Evolutionary conservation across 2,113 vertebrate species (phyloP), one percentile per base, ranked within the genome.

Genomic region (Acanthisitta chloris): DNA sequence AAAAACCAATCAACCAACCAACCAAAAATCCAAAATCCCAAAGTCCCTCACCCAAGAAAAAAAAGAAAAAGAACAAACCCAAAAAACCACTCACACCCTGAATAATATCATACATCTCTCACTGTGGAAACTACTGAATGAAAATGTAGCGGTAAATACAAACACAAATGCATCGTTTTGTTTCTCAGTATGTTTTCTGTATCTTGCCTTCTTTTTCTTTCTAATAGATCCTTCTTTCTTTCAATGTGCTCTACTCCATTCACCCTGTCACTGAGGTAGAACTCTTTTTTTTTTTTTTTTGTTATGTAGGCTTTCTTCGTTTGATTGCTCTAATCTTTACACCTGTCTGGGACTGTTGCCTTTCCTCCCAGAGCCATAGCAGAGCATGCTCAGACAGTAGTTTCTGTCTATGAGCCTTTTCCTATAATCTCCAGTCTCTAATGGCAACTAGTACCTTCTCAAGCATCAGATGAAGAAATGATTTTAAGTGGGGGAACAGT

Each of bases 381-480:
- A 94, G 81, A 84, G 72, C 83, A 69, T 66, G 55, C 55, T 84
- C 51, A 78, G 55, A 51, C 34, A 59, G 43, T 29, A 69, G 8
- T 38, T 86, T 86, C 86, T 43, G 46, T 57, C 49, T 64, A 16
- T 52, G 33, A 90, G 25, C 12, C 29, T 88, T 86, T 76, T 69
- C 42, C 58, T 49, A 34, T 88, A 66, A 92, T 69, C 72, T 94
- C 45, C 19, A 83, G 31, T 76, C 80, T 86, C 71, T 95, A 71
- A 88, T 48, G 54, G 40, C 54, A 94, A 36, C 71, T 73, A 80
- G 67, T 45, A 92, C 62, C 54, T 83, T 96, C 93, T 73, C 40
- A 88, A 90, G 58, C 71, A 92, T 72, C 76, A 94, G 76, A 64
- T 38, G 54, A 95, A 94, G 62, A 83, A 94, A 77, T 54, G 8